Evolutionary conservation across 2,113 vertebrate species (phyloP).

Genomic region (Talpa occidentalis): DNA sequence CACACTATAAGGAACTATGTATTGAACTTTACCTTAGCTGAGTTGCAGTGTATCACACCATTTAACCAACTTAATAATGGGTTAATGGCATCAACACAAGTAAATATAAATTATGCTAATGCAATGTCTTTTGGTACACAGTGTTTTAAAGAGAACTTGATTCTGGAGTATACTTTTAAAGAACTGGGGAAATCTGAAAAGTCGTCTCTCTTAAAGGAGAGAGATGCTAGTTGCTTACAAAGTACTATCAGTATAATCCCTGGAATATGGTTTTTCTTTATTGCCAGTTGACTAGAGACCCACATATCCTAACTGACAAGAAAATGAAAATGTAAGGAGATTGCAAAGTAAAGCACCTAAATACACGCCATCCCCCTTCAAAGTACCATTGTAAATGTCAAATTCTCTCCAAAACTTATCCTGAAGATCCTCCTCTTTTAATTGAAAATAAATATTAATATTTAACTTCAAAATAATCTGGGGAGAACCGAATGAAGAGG

Average conservation of each 20-base stretch:
- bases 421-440: neutral
- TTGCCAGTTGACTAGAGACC: neutral
- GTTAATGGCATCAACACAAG: neutral
- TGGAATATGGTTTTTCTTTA: neutral
- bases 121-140: neutral
- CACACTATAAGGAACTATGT: neutral
- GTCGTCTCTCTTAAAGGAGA: neutral
- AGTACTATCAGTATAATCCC: neutral
- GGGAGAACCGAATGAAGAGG: neutral
- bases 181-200: neutral
- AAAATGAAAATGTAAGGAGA: neutral
- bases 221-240: neutral
- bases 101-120: conserved; percentile 13
- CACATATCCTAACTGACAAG: neutral
- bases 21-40: neutral
- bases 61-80: neutral
- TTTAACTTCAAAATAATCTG: neutral
- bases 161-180: neutral
- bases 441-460: conserved; percentile 36
- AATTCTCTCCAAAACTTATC: neutral
- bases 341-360: neutral
- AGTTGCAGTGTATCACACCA: neutral
- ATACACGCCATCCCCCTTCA: neutral
- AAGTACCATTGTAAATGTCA: neutral
- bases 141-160: neutral